Evolutionary conservation across 2,113 vertebrate genomes (phyloP).

Genomic region (Cyprinus carpio): DNA sequence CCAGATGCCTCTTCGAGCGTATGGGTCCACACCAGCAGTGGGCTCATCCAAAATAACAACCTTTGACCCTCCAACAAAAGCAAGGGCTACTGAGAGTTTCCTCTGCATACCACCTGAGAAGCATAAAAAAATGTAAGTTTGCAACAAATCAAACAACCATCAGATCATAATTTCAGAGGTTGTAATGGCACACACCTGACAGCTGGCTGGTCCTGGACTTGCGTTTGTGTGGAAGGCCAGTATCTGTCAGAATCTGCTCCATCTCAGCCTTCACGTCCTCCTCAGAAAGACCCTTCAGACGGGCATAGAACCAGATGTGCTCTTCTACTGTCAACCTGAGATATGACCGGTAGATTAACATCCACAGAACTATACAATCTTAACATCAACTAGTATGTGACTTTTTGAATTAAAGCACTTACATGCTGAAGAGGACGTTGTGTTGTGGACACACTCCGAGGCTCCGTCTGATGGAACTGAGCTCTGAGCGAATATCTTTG

Average conservation of each 20-base stretch:
- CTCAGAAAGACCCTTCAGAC: constrained; percentile 89
- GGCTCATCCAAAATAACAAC: constrained; percentile 99
- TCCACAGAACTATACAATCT: not conserved
- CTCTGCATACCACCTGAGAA: constrained; percentile 91
- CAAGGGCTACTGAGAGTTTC: constrained; percentile 95
- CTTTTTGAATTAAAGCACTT: constrained; percentile 60
- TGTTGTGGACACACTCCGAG: constrained; percentile 96
- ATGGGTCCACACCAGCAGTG: constrained; percentile 95
- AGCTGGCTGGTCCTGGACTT: constrained; percentile 81
- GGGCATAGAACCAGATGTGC: constrained; percentile 97
- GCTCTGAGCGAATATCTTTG: constrained; percentile 89
- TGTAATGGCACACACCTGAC: constrained; percentile 74
- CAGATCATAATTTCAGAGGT: not conserved
- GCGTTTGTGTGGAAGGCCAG: constrained; percentile 91
- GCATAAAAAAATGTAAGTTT: not conserved
- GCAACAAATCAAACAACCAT: not conserved
- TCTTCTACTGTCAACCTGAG: constrained; percentile 95
- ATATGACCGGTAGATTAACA: not conserved
- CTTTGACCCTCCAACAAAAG: constrained; percentile 96
- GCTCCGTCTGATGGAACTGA: constrained; percentile 88
- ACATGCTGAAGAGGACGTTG: constrained; percentile 97
- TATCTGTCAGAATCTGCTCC: constrained; percentile 89
- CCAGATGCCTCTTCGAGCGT: constrained; percentile 96
- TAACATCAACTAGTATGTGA: not conserved
- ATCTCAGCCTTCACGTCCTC: constrained; percentile 87